phyloP scores from a whole-genome alignment of 2,113 vertebrate genomes.

The Hemiprocne comata region DNA sequence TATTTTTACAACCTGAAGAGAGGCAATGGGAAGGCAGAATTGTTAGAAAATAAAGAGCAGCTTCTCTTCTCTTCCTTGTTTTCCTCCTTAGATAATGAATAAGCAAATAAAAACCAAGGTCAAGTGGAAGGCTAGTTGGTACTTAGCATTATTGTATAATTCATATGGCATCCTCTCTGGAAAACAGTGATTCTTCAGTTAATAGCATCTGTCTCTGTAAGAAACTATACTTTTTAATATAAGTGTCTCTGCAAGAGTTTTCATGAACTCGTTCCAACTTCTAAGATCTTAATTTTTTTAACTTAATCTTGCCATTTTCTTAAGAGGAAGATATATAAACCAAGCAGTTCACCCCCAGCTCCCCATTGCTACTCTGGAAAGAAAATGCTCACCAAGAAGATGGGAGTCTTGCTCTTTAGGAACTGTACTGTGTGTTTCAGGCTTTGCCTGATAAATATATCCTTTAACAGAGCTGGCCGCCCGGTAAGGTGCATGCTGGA shows the following conservation, averaged over 20 bases:
- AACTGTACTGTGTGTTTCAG: not conserved
- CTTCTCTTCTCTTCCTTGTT: not conserved
- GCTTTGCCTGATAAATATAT: not conserved
- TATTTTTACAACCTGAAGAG: not conserved
- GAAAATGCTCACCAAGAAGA: not conserved
- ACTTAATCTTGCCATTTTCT: not conserved
- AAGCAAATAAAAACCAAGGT: not conserved
- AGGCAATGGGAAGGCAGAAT: not conserved
- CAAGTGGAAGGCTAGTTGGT: not conserved
- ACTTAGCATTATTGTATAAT: not conserved
- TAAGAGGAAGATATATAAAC: not conserved
- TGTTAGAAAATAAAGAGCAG: not conserved
- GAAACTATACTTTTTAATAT: not conserved
- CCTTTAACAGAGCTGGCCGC: conserved; percentile 76
- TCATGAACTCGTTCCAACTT: not conserved
- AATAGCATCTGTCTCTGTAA: not conserved
- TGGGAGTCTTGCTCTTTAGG: not conserved
- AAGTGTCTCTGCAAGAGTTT: not conserved
- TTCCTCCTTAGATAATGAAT: not conserved
- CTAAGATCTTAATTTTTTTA: not conserved
- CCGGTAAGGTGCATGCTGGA: conserved; percentile 95
- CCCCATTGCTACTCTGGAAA: not conserved
- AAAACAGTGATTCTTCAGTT: not conserved
- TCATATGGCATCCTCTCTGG: not conserved
- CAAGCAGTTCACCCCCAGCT: not conserved